A percentile compares a stretch with the other conserved stretches of the same genome.
phyloP scores from a whole-genome alignment of 2,113 vertebrate genomes.

The Himantopus leucocephalus region DNA sequence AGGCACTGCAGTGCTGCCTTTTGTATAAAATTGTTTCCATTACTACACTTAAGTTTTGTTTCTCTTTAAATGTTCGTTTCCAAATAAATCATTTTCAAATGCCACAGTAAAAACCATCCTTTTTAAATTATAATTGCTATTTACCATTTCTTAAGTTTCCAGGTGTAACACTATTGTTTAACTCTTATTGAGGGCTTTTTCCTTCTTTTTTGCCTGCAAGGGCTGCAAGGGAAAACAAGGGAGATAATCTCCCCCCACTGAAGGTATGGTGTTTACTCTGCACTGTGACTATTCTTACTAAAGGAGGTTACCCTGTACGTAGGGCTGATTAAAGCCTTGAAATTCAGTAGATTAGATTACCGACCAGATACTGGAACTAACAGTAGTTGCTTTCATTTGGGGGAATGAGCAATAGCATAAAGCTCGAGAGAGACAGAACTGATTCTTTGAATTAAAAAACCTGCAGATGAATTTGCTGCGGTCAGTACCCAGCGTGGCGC shows the following conservation, averaged over 20 bases:
- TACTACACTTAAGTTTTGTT: neutral
- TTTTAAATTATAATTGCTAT: neutral
- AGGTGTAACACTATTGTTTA: neutral
- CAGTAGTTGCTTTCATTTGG: neutral
- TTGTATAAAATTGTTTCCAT: fast-evolving
- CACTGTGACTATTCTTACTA: neutral
- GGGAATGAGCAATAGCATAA: neutral
- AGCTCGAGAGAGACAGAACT: neutral
- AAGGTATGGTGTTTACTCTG: neutral
- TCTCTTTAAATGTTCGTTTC: neutral
- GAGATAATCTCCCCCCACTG: neutral
- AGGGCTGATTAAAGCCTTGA: neutral
- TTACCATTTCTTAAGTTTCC: neutral
- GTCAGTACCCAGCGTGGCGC: fast-evolving
- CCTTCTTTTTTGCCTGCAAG: neutral
- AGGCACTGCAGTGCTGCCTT: neutral
- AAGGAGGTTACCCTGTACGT: neutral
- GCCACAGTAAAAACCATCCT: neutral
- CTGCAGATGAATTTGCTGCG: no score
- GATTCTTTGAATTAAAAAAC: neutral
- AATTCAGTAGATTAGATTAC: neutral
- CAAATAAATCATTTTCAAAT: neutral
- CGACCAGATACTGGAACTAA: neutral
- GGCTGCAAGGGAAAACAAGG: neutral
- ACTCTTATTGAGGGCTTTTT: neutral